phyloP scores from a whole-genome alignment of 1,140 invertebrate species.

The Streblospio benedicti region DNA sequence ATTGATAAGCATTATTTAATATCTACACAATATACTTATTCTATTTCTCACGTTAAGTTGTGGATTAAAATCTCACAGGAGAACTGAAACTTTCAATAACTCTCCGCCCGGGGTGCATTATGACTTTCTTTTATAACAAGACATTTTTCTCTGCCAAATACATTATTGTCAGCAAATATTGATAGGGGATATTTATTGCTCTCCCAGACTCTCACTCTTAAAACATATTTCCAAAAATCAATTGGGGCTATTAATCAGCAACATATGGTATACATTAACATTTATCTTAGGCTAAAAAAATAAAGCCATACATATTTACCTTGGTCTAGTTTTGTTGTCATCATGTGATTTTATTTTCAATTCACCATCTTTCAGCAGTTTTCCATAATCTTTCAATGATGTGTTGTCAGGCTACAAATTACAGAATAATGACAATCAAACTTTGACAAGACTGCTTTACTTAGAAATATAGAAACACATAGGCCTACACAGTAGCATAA shows the following conservation, averaged over 20 bases:
- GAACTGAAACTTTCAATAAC: no score
- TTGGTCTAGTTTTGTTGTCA: constrained; percentile 69
- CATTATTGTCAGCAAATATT: no score
- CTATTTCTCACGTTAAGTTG: no score
- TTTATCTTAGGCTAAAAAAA: not conserved
- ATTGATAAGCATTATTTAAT: no score
- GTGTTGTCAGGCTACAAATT: constrained; percentile 57
- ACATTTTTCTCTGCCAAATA: no score
- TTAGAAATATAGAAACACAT: not conserved
- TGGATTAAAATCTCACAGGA: no score
- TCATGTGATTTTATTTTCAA: constrained; percentile 83
- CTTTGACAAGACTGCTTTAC: not conserved
- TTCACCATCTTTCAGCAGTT: constrained; percentile 83
- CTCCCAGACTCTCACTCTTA: not conserved
- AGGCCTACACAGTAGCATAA: not conserved
- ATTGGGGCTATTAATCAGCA: not conserved
- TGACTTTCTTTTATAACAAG: no score
- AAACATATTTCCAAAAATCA: not conserved
- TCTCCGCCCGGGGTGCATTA: no score
- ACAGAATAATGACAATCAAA: constrained; percentile 11
- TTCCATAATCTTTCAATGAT: constrained; percentile 77
- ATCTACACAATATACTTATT: no score
- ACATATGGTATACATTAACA: constrained; percentile 8
- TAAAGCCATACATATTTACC: constrained; percentile 34
- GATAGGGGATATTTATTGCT: no score